Base-by-base conservation (phyloP, 2,113 vertebrate genomes). In the Vanacampus margaritifer region DNA sequence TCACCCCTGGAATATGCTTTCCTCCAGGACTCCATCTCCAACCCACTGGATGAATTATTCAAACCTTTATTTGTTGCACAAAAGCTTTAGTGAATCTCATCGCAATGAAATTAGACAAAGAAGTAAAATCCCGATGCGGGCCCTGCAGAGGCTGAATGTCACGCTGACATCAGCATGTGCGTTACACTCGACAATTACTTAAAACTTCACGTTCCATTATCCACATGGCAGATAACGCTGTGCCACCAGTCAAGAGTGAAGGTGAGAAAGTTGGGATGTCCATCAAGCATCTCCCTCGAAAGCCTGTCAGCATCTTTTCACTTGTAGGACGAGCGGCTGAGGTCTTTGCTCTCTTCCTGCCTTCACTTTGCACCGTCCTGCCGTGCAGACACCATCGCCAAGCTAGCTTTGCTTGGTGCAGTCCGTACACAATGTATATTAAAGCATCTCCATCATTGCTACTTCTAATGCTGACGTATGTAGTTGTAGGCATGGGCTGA, bases 41-140 rank as follows among this genome's bases (percentile, higher is more conserved):
- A 23, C 43, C 50, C 50, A 74, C 60, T 58, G 10, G 32, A 80
- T 85, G 75, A 80, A 84, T 85, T 72, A 85, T 84, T 84, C 76
- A 85, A 54, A 61, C 2, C 3, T 71, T 32, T 67, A 46, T 26
- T 24, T 32, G 61, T 24, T 65, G 46, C 72, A 45, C 74, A 68
- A 59, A 32, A 28, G 48, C 62, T 74, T 64, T 2, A 48, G 13
- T 50, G 72, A 26, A 41, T 62, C 12, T 62, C 60, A 37, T 37
- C 23, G 21, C 10, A 6, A 26, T 64, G 35, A 48, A 35, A 58
- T 17, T 6, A 48, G 32, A 51, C 28, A 35, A 62, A 62, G 19
- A 56, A 24, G 0, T 13, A 8, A 28, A 62, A 43, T 41, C 14
- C 14, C 17, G 13, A 62, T 24, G 60, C 12, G 3, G 37, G 37